A percentile compares a stretch with the other conserved stretches of the same genome.
phyloP scores from a whole-genome alignment of 1,140 invertebrate species.

The Mercenaria mercenaria region DNA sequence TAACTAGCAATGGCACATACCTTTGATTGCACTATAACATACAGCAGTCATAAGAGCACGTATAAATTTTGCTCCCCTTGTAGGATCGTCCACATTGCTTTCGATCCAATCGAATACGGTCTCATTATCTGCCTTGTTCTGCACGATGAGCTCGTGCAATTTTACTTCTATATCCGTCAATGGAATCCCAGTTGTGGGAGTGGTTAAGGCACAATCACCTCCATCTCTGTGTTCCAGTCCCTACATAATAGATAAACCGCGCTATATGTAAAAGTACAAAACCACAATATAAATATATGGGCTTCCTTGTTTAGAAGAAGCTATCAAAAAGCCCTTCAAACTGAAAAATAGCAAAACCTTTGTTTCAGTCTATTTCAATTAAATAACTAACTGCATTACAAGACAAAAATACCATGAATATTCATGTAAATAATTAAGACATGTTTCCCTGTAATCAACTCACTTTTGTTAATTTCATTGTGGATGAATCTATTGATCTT shows the following conservation, averaged over 20 bases:
- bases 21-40: conserved; percentile 83
- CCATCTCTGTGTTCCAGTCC: conserved; percentile 82
- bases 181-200: conserved; percentile 73
- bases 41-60: conserved; percentile 92
- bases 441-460: too few relatives aligned
- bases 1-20: too few relatives aligned
- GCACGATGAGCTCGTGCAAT: conserved; percentile 75
- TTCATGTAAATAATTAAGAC: too few relatives aligned
- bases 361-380: too few relatives aligned
- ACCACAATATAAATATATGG: too few relatives aligned
- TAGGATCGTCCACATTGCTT: conserved; percentile 87
- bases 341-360: too few relatives aligned
- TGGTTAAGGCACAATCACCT: conserved; percentile 71
- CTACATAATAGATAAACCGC: conserved; percentile 66
- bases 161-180: conserved; percentile 76
- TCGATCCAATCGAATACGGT: conserved; percentile 85
- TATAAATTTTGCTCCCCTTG: conserved; percentile 85
- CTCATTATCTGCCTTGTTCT: conserved; percentile 76
- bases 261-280: too few relatives aligned
- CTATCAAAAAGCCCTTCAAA: too few relatives aligned
- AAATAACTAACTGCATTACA: too few relatives aligned
- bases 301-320: too few relatives aligned
- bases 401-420: too few relatives aligned
- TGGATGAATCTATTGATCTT: conserved; percentile 84
- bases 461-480: conserved; percentile 85